Base-by-base conservation (phyloP, 2,113 vertebrate genomes). In the Sceloporus tristichus region DNA sequence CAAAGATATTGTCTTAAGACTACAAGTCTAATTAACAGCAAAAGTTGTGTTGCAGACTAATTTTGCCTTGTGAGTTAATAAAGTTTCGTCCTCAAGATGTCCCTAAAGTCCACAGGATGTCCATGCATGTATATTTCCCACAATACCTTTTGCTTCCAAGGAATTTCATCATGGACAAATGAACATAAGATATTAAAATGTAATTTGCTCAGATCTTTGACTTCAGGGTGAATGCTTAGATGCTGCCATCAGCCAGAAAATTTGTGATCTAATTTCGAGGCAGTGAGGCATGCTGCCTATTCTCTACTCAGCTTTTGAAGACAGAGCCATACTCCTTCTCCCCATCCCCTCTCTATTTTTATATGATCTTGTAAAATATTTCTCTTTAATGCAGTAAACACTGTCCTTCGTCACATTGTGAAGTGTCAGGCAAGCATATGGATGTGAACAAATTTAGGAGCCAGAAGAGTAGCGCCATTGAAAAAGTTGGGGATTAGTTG, bases 201-300 rank as follows among this genome's bases (percentile, higher is more conserved):
- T 92, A 95, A 96, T 96, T 96, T 97, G 96, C 89, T 95, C 96
- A 94, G 95, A 95, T 94, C 95, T 96, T 94, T 96, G 96, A 96
- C 97, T 97, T 95, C 82, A 89, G 96, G 94, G 92, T 93, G 90
- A 96, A 89, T 91, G 91, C 87, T 62, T 85, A 97, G 96, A 95
- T 94, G 95, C 95, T 96, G 95, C 96, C 94, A 97, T 94, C 94
- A 97, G 95, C 94, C 94, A 96, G 96, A 95, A 97, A 97, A 97
- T 96, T 93, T 97, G 96, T 96, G 96, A 97, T 97, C 96, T 98
- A 96, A 97, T 98, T 97, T 96, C 96, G 94, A 96, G 91, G 96
- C 96, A 97, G 95, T 10, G 73, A 97, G 94, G 96, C 96, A 91
- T 97, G 95, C 89, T 91, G 79, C 76, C 93, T 96, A 94, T 95